phyloP scores from a whole-genome alignment of 2,113 vertebrate genomes.

The Corydoras sp. region DNA sequence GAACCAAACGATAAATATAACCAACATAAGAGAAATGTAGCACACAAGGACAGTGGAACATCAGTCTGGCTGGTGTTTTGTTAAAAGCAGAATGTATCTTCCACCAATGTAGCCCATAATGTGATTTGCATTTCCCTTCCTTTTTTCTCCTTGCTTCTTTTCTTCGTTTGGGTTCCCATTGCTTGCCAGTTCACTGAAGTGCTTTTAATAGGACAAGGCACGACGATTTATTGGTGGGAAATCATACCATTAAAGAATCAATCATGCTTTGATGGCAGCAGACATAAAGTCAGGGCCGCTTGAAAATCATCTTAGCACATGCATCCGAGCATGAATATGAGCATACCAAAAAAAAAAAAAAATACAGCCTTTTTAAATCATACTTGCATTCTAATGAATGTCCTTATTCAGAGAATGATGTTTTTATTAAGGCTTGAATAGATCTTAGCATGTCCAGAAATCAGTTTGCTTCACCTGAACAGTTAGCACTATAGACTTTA shows the following conservation, averaged over 20 bases:
- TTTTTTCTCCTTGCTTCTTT: neutral
- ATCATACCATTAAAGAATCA: conserved; percentile 17
- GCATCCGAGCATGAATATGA: neutral
- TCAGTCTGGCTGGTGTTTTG: neutral
- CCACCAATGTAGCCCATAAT: neutral
- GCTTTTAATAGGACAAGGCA: conserved; percentile 6
- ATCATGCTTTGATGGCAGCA: neutral
- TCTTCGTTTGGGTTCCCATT: neutral
- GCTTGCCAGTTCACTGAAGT: neutral
- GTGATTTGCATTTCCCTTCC: neutral
- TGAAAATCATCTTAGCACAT: neutral
- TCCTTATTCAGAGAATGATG: neutral
- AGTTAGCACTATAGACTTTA: too few species aligned
- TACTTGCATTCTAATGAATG: neutral
- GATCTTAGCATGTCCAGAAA: neutral
- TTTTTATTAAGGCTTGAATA: neutral
- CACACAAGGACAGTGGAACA: neutral
- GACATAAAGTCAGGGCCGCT: neutral
- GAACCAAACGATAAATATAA: too few species aligned
- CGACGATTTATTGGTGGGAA: conserved; percentile 1
- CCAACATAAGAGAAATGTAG: neutral
- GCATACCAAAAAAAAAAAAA: neutral
- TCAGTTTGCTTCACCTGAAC: neutral
- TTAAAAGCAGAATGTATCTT: neutral
- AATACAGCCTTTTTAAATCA: neutral